Evolutionary conservation across 2,888 invertebrate species (phyloP).

Genomic region (Andrena bucephala): DNA sequence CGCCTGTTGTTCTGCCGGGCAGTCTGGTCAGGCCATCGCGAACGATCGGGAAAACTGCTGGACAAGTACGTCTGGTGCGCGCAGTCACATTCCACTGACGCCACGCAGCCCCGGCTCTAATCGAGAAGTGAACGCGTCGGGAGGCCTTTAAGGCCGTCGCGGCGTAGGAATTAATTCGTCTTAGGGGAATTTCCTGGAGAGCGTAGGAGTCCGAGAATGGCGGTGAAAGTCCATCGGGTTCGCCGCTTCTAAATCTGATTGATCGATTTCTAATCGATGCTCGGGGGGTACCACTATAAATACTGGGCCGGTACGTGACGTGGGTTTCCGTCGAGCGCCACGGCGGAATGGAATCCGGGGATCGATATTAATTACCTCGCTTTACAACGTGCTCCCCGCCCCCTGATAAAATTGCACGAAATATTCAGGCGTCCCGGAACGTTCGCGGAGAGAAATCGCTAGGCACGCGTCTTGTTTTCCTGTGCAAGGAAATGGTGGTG

Average conservation of each 20-base stretch:
- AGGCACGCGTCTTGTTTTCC: neutral
- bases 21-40: neutral
- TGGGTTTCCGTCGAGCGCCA: constrained; percentile 14
- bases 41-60: neutral
- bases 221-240: constrained; percentile 70
- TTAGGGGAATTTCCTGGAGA: constrained; percentile 59
- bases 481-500: neutral
- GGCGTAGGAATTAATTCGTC: constrained; percentile 59
- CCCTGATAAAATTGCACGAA: constrained; percentile 10
- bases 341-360: constrained; percentile 35
- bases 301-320: constrained; percentile 39
- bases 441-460: constrained; percentile 6
- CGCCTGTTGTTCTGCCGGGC: neutral
- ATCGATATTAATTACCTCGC: constrained; percentile 18
- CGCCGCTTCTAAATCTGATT: constrained; percentile 68
- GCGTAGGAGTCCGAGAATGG: constrained; percentile 64
- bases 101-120: constrained; percentile 22
- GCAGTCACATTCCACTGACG: constrained; percentile 43
- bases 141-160: constrained; percentile 56
- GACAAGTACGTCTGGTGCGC: neutral
- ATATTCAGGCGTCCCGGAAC: neutral
- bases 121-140: constrained; percentile 50
- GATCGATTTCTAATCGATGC: constrained; percentile 69
- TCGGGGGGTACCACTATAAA: constrained; percentile 26
- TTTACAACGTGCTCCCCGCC: constrained; percentile 1